A percentile compares a stretch with the other conserved stretches of the same genome.
These are phyloP conservation scores for Augochlora pura DNA, from an alignment of 1,140 invertebrate genomes.

Conservation along the genomic window DNA sequence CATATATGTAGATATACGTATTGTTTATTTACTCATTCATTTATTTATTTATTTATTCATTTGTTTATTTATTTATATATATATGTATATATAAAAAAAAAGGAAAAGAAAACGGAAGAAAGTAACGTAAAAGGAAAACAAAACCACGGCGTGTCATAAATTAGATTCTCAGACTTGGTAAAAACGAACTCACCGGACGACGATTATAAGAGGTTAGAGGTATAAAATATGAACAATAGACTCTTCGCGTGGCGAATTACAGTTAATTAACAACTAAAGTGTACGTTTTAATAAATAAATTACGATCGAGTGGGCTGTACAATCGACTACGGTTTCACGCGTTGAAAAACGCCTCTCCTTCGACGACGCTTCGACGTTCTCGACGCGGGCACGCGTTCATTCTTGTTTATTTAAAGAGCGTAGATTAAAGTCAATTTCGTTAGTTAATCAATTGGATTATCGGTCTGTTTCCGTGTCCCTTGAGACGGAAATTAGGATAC, in stretches of 20 bases:
- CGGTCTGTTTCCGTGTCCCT: no score
- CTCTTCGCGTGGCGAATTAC: not conserved
- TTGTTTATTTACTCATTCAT: no score
- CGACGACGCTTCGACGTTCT: no score
- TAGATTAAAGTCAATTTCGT: no score
- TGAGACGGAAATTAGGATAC: no score
- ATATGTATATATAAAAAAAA: slow-evolving; percentile 6
- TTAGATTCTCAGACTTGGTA: slow-evolving; percentile 2
- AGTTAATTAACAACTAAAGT: slow-evolving; percentile 8
- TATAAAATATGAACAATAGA: slow-evolving; percentile 5
- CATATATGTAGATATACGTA: slow-evolving; percentile 4
- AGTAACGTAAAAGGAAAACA: not conserved
- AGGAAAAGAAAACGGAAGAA: not conserved
- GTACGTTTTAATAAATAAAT: not conserved
- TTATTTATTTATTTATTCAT: no score
- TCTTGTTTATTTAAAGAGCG: no score
- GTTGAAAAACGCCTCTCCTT: no score
- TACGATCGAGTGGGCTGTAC: not conserved
- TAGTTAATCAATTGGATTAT: no score
- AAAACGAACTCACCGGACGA: slow-evolving; percentile 9
- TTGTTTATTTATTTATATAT: no score
- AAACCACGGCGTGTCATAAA: not conserved
- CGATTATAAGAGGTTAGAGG: slow-evolving; percentile 24
- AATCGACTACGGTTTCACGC: no score
- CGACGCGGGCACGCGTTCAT: no score